These are phyloP conservation scores for Protaetia brevitarsis DNA, from an alignment of 1,140 invertebrate species.

Conservation along the genomic window DNA sequence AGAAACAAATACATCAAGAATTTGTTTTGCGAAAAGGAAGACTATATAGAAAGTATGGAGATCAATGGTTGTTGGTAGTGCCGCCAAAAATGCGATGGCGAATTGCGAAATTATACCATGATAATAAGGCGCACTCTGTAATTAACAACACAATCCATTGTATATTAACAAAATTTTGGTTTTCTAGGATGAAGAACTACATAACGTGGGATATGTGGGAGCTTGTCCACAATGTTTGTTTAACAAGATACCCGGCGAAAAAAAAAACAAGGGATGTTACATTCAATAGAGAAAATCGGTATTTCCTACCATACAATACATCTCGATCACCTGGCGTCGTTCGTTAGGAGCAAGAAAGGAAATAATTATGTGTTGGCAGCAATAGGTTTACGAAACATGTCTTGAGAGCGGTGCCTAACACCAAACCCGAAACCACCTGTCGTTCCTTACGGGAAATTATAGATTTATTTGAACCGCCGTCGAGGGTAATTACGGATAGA, in stretches of 20 bases:
- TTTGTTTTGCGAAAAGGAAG: background rate
- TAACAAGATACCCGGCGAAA: conserved; percentile 20
- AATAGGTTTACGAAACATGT: conserved; percentile 41
- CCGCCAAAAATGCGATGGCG: conserved; percentile 29
- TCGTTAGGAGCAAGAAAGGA: background rate
- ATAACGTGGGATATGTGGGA: conserved; percentile 19
- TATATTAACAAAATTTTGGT: conserved; percentile 30
- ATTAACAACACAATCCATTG: conserved; percentile 28
- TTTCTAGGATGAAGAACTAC: conserved; percentile 29
- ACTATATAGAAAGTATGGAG: background rate
- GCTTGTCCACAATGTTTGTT: conserved; percentile 13
- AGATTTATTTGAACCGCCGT: conserved; percentile 40
- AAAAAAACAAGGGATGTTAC: conserved; percentile 10
- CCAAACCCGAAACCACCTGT: background rate
- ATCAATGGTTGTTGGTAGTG: conserved; percentile 26
- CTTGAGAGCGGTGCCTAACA: conserved; percentile 14
- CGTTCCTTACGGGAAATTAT: conserved; percentile 21
- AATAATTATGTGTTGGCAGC: background rate
- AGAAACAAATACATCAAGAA: conserved; percentile 20
- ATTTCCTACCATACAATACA: conserved; percentile 30
- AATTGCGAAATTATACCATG: conserved; percentile 27
- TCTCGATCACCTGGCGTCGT: conserved; percentile 31
- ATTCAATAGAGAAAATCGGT: conserved; percentile 25
- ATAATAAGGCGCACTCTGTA: conserved; percentile 28
- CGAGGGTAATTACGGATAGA: conserved; percentile 39